Evolutionary conservation across 2,797 vertebrate species (phyloP), one percentile per base, ranked within the genome.

Genomic region (Etheostoma nigrum): DNA sequence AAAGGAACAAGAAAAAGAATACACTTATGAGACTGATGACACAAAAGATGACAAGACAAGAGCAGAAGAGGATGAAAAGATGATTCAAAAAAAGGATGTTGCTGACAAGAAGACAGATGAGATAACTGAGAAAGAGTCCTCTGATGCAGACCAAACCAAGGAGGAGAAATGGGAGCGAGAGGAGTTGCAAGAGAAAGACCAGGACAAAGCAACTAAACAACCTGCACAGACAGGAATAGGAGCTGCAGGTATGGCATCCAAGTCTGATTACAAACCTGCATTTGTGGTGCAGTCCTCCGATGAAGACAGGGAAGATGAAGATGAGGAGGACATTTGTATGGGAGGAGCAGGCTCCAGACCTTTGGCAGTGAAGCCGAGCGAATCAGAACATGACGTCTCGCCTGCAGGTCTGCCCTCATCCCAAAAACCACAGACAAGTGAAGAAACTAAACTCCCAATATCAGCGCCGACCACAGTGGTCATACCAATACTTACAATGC

Each of bases 281-380:
- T 94, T 94, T 85, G 69, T 89, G 67, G 88, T 93, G 74, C 93
- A 95, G 67, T 94, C 93, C 9, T 95, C 94, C 12, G 94, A 95
- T 78, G 93, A 94, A 89, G 94, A 94, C 83, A 87, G 93, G 74
- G 95, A 94, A 11, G 92, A 95, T 47, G 93, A 94, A n/a, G 94
- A 95, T 55, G 93, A 93, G 69, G 92, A 95, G 77, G 92, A 92
- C 44, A 92, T 95, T 51, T 94, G 92, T 74, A 92, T 94, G 91
- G 94, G 94, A 76, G 94, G 93, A 69, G 94, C 93, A 62, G 91
- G 92, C 44, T 95, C 95, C 36, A 92, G 92, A 89, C 91, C 94
- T 79, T 78, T 91, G 52, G 78, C 81, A 23, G 87, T 93, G 49
- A 91, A 93, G 65, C 79, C 70, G 1, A 91, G 90, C 67, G 84